A percentile compares a stretch with the other conserved stretches of the same genome.
Conservation (phyloP, 1,140 invertebrate species). For the Cherax quadricarinatus region DNA sequence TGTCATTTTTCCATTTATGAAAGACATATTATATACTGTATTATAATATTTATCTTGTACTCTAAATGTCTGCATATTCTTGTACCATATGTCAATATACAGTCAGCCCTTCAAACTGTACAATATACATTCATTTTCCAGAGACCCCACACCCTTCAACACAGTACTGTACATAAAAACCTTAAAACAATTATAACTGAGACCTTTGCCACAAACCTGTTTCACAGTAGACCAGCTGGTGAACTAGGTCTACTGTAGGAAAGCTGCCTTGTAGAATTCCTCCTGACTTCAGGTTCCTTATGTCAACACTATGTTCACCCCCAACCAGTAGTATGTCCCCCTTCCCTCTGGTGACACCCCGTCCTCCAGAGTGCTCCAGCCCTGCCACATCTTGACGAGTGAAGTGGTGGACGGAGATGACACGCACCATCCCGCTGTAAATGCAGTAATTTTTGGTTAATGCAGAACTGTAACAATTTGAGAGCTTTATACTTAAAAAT, state of each 20-base stretch:
- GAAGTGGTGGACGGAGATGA: constrained; percentile 85
- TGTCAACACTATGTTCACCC: constrained; percentile 82
- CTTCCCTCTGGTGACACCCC: constrained; percentile 72
- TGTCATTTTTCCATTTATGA: no score
- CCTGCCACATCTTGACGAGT: constrained; percentile 82
- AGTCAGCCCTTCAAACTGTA: no score
- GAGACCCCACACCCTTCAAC: no score
- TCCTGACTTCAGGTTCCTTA: constrained; percentile 79
- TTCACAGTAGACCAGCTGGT: constrained; percentile 80
- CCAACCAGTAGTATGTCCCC: constrained; percentile 78
- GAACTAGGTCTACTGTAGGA: constrained; percentile 82
- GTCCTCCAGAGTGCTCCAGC: constrained; percentile 82
- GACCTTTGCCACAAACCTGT: constrained; percentile 77
- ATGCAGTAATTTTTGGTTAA: neutral
- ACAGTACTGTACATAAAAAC: neutral
- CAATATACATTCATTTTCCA: no score
- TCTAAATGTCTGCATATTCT: no score
- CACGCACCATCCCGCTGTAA: constrained; percentile 81
- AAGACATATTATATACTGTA: no score
- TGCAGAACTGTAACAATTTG: no score
- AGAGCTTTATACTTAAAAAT: no score
- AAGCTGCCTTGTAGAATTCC: constrained; percentile 80
- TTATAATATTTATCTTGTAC: no score
- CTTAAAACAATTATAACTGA: neutral
- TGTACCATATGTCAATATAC: no score